Base-by-base conservation (phyloP, 2,113 vertebrate species). In the Sceloporus undulatus region DNA sequence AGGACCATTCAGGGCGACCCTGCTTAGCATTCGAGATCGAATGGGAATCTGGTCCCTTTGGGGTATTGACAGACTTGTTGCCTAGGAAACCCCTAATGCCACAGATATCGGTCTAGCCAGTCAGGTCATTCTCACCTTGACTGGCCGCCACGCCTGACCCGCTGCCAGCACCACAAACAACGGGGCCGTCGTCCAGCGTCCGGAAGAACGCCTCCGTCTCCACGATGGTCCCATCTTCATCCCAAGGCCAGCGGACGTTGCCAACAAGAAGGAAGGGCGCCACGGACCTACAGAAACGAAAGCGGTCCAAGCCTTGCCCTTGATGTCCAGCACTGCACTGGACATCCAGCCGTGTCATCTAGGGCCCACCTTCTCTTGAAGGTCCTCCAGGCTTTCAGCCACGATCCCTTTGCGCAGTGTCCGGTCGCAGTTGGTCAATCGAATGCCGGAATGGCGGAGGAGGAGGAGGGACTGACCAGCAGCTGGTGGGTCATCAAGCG, bases 131-230 rank as follows among this genome's bases (percentile, higher is more conserved):
- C 93, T 87, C 85, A 97, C 97, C 96, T 97, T 94, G 59, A 92
- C 82, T 25, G 96, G 95, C 25, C 90, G 95, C 98, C 98, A 99
- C 73, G 88, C 95, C 93, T 99, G 97, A 25, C 95, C 98, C 74
- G 98, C 97, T 82, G 96, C 95, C 84, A 99, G 96, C 8, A 97
- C 97, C 98, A 99, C 97, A 90, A 99, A 94, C 2, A 97, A 97
- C 97, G 0, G 97, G 93, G 25, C 97, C 98, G 6, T 97, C 97
- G 13, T 97, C 96, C 85, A 99, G 94, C 0, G 98, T 97, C 40
- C 96, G 95, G 94, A 99, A 99, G 85, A 98, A 99, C 0, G 98
- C 97, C 56, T 99, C 98, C 0, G 98, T 98, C 89, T 99, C 99
- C 52, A 99, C 97, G 0, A 79, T 95, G 0, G 98, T 99, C 71